phyloP scores from a whole-genome alignment of 2,797 vertebrate species.

The Caiman crocodilus region DNA sequence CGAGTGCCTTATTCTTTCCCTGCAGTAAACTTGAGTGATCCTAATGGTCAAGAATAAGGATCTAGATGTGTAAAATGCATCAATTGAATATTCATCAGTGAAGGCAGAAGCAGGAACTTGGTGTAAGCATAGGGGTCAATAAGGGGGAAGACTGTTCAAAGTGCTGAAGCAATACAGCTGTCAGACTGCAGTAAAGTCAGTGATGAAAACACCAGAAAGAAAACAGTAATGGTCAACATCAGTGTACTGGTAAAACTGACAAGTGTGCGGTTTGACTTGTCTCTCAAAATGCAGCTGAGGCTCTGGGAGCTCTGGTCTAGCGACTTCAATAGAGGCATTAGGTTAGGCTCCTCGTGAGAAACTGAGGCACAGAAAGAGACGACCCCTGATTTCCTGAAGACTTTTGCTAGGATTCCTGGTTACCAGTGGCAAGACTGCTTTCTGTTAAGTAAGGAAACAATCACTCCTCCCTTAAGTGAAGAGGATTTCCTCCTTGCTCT shows the following conservation, averaged over 20 bases:
- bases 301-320: background rate
- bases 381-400: background rate
- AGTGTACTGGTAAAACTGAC: constrained; percentile 19
- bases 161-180: background rate
- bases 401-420: background rate
- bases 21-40: constrained; percentile 25
- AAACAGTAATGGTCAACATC: constrained; percentile 15
- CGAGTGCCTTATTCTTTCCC: constrained; percentile 17
- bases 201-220: constrained; percentile 8
- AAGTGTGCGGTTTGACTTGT: background rate
- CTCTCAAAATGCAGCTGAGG: background rate
- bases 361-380: background rate
- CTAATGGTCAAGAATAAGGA: constrained; percentile 45
- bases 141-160: background rate
- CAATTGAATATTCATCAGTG: background rate
- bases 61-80: constrained; percentile 34
- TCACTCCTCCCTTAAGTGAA: background rate
- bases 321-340: background rate
- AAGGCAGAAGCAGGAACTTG: constrained; percentile 17
- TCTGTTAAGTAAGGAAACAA: background rate
- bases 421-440: background rate
- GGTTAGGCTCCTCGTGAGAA: background rate
- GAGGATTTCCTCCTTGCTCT: background rate
- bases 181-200: background rate
- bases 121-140: constrained; percentile 5